phyloP scores from a whole-genome alignment of 2,113 vertebrate species.

The Bolborhynchus lineola region DNA sequence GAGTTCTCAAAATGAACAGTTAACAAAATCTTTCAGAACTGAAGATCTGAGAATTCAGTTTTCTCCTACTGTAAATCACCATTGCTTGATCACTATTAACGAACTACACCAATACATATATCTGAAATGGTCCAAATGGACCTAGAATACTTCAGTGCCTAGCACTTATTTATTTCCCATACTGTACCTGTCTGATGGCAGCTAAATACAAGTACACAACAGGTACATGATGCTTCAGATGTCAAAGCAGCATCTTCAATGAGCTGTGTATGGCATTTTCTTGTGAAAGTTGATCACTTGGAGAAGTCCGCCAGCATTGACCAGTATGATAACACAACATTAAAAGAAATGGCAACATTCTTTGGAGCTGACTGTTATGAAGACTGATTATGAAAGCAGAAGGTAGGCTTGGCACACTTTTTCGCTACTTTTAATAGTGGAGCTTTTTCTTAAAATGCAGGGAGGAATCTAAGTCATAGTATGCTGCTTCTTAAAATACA shows the following conservation, averaged over 20 bases:
- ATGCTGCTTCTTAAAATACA: neutral
- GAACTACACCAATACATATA: neutral
- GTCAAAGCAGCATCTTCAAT: conserved; percentile 58
- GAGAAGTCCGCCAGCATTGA: conserved; percentile 39
- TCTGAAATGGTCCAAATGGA: neutral
- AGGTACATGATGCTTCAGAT: conserved; percentile 37
- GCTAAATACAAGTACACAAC: conserved; percentile 46
- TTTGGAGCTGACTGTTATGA: neutral
- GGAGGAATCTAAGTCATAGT: neutral
- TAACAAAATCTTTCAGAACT: neutral
- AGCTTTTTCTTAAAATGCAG: neutral
- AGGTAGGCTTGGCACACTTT: neutral
- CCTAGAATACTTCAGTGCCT: neutral
- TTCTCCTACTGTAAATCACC: neutral
- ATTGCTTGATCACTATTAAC: neutral
- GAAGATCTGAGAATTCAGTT: neutral
- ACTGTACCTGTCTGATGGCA: conserved; percentile 64
- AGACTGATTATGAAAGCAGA: neutral
- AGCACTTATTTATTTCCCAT: conserved; percentile 5
- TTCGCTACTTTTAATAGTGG: neutral
- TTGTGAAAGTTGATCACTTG: conserved; percentile 35
- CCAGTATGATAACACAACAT: neutral
- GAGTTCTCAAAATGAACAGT: neutral
- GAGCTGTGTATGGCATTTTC: conserved; percentile 29
- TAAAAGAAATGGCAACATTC: neutral